Percentiles rank a stretch among this genome's conserved stretches.
These are phyloP conservation scores for Copidosoma aretas DNA, from an alignment of 2,888 invertebrate species.

Conservation along the genomic window DNA sequence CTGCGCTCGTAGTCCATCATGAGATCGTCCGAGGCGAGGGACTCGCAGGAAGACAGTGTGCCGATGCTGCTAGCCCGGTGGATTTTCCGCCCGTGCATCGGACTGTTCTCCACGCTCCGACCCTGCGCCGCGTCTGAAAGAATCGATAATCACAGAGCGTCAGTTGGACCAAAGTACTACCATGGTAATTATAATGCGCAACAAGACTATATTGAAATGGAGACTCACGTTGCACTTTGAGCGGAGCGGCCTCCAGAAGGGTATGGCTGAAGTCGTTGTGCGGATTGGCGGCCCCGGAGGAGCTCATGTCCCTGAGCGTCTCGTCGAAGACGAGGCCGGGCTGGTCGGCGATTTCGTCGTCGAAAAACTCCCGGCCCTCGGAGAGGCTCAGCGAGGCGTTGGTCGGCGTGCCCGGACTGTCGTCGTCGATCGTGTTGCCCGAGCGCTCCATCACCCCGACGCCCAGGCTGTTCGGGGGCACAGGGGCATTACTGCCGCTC, in stretches of 20 bases:
- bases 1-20: slow-evolving; percentile 85
- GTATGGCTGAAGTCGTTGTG: slow-evolving; percentile 57
- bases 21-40: slow-evolving; percentile 85
- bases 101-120: slow-evolving; percentile 56
- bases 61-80: slow-evolving; percentile 77
- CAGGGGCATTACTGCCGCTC: slow-evolving; percentile 60
- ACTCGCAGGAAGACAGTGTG: slow-evolving; percentile 82
- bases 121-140: slow-evolving; percentile 45
- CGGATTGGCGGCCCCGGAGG: slow-evolving; percentile 45
- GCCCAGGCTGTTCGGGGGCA: too few relatives aligned
- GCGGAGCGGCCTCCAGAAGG: slow-evolving; percentile 52
- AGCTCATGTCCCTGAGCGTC: slow-evolving; percentile 53
- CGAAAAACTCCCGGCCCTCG: slow-evolving; percentile 82
- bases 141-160: too few relatives aligned
- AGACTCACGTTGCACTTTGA: slow-evolving; percentile 54
- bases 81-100: slow-evolving; percentile 60
- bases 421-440: slow-evolving; percentile 55
- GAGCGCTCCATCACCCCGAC: slow-evolving; percentile 41
- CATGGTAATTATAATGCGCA: too few relatives aligned
- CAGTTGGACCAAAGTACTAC: too few relatives aligned
- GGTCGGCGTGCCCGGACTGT: slow-evolving; percentile 78
- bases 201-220: too few relatives aligned
- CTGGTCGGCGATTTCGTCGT: slow-evolving; percentile 91
- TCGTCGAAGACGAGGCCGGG: slow-evolving; percentile 82
- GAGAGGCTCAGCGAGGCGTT: slow-evolving; percentile 80